Percentiles rank a stretch among this genome's conserved stretches.
Conservation (phyloP, 2,113 vertebrate genomes). For the Ictalurus punctatus region DNA sequence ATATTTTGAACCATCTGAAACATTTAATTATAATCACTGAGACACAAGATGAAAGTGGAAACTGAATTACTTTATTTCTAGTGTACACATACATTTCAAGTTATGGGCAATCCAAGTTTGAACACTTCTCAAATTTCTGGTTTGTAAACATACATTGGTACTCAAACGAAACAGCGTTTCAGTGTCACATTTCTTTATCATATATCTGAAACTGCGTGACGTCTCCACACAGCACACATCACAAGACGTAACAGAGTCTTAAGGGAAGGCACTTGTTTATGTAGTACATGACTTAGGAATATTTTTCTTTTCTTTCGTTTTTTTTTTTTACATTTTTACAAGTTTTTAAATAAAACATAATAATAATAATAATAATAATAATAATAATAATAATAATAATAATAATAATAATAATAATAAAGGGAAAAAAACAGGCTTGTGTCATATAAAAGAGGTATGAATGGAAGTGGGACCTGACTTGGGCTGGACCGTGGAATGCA, state of each 20-base stretch:
- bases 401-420: too few species aligned
- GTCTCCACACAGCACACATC: background rate
- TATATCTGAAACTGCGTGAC: background rate
- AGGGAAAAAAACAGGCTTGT: background rate
- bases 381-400: too few species aligned
- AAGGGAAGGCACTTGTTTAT: conserved; percentile 26
- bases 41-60: background rate
- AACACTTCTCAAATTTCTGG: background rate
- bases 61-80: background rate
- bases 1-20: background rate
- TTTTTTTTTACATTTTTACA: background rate
- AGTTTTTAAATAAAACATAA: background rate
- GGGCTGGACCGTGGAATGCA: conserved; percentile 1
- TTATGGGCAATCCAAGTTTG: background rate
- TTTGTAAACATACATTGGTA: conserved; percentile 1
- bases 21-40: background rate
- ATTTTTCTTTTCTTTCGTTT: background rate
- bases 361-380: too few species aligned
- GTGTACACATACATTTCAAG: background rate
- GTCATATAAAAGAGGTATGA: background rate
- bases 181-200: conserved; percentile 8
- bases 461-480: background rate
- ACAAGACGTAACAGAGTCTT: background rate
- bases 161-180: background rate
- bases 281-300: background rate